A percentile compares a stretch with the other conserved stretches of the same genome.
These are phyloP conservation scores for Cerastis leucographa DNA, from an alignment of 2,888 invertebrate genomes.

Conservation along the genomic window DNA sequence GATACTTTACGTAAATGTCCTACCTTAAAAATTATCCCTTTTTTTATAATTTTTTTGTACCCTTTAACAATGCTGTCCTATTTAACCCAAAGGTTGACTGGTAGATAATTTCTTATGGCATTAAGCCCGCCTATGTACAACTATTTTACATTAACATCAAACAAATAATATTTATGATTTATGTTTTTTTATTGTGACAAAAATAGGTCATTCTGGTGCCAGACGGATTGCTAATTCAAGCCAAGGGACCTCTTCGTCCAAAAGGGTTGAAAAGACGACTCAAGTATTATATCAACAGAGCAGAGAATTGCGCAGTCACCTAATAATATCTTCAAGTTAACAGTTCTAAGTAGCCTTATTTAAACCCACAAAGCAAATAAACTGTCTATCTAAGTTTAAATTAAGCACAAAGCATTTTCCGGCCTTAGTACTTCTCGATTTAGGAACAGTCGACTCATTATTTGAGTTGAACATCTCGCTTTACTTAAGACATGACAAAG, in stretches of 20 bases:
- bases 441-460: constrained; percentile 50
- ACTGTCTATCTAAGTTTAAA: constrained; percentile 49
- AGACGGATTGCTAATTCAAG: neutral
- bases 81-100: too few relatives aligned
- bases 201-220: neutral
- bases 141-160: too few relatives aligned
- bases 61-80: too few relatives aligned
- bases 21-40: too few relatives aligned
- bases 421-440: constrained; percentile 39
- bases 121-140: too few relatives aligned
- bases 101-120: too few relatives aligned
- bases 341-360: constrained; percentile 28
- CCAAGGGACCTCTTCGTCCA: neutral
- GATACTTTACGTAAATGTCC: neutral
- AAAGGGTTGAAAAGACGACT: neutral
- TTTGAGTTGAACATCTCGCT: constrained; percentile 45
- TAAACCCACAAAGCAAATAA: constrained; percentile 39
- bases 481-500: constrained; percentile 54
- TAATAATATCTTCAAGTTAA: constrained; percentile 36
- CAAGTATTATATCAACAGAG: neutral
- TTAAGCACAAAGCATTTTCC: constrained; percentile 51
- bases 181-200: neutral
- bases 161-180: neutral
- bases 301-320: constrained; percentile 35
- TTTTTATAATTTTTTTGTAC: too few relatives aligned